Percentiles rank a stretch among this genome's conserved stretches.
Conservation (phyloP, 1,140 invertebrate genomes). For the Caenorhabditis inopinata region DNA sequence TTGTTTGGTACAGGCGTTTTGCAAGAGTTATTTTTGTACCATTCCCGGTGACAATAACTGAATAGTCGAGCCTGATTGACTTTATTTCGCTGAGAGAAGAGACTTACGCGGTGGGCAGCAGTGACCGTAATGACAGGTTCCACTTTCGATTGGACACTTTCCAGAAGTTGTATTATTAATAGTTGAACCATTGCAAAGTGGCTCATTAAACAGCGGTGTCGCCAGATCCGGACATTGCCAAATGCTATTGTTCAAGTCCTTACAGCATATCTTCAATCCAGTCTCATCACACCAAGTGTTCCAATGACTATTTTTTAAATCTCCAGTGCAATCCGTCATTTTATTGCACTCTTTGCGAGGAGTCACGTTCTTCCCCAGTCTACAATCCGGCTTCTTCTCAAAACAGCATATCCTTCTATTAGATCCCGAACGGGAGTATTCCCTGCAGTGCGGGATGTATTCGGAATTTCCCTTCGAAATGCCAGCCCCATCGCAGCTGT, state of each 20-base stretch:
- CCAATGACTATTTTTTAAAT: neutral
- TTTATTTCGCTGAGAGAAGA: neutral
- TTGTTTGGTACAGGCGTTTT: neutral
- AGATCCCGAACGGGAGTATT: neutral
- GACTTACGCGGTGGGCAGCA: conserved; percentile 1
- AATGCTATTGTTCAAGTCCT: neutral
- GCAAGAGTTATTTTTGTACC: neutral
- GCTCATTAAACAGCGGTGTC: conserved; percentile 1
- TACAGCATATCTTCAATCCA: neutral
- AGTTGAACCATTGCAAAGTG: neutral
- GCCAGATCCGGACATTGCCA: neutral
- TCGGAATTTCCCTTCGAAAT: neutral
- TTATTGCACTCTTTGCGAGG: neutral
- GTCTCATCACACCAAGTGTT: neutral
- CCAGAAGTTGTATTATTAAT: neutral
- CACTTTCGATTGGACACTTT: neutral
- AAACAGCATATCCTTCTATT: neutral
- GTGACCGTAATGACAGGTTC: neutral
- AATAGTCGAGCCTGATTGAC: neutral
- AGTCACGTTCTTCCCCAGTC: neutral
- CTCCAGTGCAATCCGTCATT: neutral
- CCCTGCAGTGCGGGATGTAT: neutral
- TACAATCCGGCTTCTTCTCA: neutral
- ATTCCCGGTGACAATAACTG: neutral
- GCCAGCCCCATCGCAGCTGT: neutral